Conservation (phyloP, 2,797 vertebrate species). For the Distichodus sexfasciatus region DNA sequence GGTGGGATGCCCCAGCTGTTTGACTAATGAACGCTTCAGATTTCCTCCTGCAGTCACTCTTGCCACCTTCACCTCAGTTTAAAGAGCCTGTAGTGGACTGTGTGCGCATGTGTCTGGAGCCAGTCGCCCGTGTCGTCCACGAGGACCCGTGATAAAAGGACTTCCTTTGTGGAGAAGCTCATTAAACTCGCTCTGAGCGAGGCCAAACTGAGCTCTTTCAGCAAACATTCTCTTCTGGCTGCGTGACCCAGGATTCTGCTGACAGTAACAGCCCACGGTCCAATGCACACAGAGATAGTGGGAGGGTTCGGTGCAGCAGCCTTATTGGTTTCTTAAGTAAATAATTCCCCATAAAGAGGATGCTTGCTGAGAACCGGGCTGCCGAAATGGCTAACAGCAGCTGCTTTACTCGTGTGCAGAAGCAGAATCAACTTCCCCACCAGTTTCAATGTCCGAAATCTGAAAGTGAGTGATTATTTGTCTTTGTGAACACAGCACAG, state of each 20-base stretch:
- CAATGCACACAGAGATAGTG: not conserved
- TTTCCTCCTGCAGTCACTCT: conserved; percentile 49
- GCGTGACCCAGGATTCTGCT: conserved; percentile 1
- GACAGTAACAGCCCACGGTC: not conserved
- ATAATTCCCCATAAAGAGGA: not conserved
- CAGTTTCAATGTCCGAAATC: no score
- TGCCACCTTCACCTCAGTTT: conserved; percentile 2
- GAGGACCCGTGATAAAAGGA: not conserved
- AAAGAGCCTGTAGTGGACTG: not conserved
- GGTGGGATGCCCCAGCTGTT: conserved; percentile 48
- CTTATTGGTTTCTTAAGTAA: not conserved
- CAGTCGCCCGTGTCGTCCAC: not conserved
- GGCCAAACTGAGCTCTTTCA: not conserved
- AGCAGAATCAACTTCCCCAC: no score
- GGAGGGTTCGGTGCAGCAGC: not conserved
- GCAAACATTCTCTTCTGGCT: not conserved
- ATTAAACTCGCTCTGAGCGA: not conserved
- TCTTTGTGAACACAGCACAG: no score
- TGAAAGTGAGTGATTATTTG: no score
- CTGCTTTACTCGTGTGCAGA: not conserved
- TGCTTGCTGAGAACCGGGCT: not conserved
- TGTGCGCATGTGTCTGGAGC: not conserved
- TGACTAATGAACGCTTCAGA: conserved; percentile 62
- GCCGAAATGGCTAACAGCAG: not conserved
- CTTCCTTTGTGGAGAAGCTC: not conserved